Evolutionary conservation across 2,888 invertebrate species (phyloP), one percentile per base, ranked within the genome.

Genomic region (Agrochola lychnidis): DNA sequence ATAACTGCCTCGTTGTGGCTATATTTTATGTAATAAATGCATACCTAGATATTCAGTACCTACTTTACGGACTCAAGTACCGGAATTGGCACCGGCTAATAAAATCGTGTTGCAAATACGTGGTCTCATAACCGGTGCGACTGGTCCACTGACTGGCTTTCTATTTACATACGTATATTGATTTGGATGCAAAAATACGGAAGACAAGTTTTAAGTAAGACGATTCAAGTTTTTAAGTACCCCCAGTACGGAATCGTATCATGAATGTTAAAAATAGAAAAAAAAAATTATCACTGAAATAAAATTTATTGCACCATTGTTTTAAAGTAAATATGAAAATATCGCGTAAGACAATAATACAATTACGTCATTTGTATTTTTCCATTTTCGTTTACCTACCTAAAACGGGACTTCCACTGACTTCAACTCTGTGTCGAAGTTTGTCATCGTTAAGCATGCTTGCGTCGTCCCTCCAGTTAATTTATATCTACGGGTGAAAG

Each of bases 101-200:
- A 81, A 85, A 86, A 83, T 84, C 83, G 82, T 81, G 82, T 79
- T 82, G 86, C 86, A 82, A 87, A 87, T 81, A 81, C 84, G 76
- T 82, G 77, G 82, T 85, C 84, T 85, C 77, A 82, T 78, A 88
- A 90, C 90, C 89, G 87, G 90, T 88, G 79, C 70, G 87, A 89
- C 90, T 68, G 85, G 90, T 89, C 78, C 83, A 78, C 78, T 71
- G 76, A 72, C 70, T 86, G 84, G 88, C 89, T 91, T 90, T 92
- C 91, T 90, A 91, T 90, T 89, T 90, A 85, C 85, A 85, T 86
- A 83, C 71, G 70, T 85, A 82, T 81, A 87, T 85, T 88, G 82
- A 85, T 85, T 87, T 86, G 85, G 82, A 87, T 86, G 79, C 84
- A 86, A 84, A 89, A 90, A 82, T 78, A 76, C 64, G 73, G 66